Conservation (phyloP, 35 echinoderm and acorn worm genomes). For the Lytechinus pictus region DNA sequence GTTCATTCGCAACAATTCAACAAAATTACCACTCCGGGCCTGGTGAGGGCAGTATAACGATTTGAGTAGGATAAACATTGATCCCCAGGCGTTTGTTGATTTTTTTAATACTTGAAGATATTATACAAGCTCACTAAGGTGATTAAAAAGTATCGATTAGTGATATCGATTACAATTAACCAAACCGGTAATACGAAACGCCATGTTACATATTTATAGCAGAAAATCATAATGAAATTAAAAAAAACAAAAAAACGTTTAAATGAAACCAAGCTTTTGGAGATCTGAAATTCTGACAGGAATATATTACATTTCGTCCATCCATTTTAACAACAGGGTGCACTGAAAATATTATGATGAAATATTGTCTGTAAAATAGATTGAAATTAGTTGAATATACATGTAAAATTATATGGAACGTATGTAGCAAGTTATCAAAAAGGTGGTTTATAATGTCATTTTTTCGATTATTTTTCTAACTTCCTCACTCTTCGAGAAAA, state of each 20-base stretch:
- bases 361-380: not conserved
- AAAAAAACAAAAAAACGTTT: not conserved
- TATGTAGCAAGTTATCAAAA: not conserved
- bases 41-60: slow-evolving; percentile 52
- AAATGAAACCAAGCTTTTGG: not conserved
- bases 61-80: not conserved
- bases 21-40: slow-evolving; percentile 29
- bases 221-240: not conserved
- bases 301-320: not conserved
- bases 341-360: not conserved
- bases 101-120: not conserved
- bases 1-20: slow-evolving; percentile 26
- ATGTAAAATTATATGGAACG: not conserved
- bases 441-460: no score
- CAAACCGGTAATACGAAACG: not conserved
- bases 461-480: no score
- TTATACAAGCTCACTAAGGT: not conserved
- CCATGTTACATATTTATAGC: not conserved
- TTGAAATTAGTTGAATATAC: not conserved
- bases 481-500: no score
- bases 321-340: not conserved
- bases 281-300: not conserved
- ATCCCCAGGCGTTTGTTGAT: not conserved
- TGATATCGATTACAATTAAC: not conserved
- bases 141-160: not conserved